Conservation (phyloP, 2,888 invertebrate species). For the Aporophyla lueneburgensis region DNA sequence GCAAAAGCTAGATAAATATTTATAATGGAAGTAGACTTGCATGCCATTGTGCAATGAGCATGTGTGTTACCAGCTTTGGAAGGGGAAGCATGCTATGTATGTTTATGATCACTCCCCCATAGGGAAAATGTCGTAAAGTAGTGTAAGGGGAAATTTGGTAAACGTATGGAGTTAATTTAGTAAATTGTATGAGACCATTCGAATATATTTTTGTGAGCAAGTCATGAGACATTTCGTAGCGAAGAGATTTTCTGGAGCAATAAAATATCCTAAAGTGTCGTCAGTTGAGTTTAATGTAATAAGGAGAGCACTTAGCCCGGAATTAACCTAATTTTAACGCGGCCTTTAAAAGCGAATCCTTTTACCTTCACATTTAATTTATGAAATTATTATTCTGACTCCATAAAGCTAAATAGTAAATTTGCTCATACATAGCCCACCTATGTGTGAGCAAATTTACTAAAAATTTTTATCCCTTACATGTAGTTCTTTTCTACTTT, state of each 20-base stretch:
- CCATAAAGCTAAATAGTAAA: no score
- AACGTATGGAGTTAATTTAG: constrained; percentile 33
- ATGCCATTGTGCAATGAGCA: not conserved
- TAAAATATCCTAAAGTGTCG: not conserved
- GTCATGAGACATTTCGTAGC: not conserved
- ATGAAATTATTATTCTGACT: not conserved
- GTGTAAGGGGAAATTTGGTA: constrained; percentile 15
- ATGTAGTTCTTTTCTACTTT: no score
- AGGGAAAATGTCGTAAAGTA: constrained; percentile 31
- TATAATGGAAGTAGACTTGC: no score
- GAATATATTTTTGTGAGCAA: not conserved
- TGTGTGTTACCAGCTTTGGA: not conserved
- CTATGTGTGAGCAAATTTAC: no score
- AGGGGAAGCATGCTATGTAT: not conserved
- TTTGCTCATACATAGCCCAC: no score
- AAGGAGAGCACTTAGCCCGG: constrained; percentile 18
- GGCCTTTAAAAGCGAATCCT: not conserved
- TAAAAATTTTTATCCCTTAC: no score
- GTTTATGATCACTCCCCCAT: constrained; percentile 15
- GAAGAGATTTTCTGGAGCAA: not conserved
- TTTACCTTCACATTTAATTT: not conserved
- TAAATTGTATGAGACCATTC: constrained; percentile 11
- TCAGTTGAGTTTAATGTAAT: constrained; percentile 11
- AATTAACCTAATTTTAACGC: not conserved
- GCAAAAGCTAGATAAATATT: no score